Percentiles rank a stretch among this genome's conserved stretches.
phyloP scores from a whole-genome alignment of 2,113 vertebrate species.

The Crotalus tigris region DNA sequence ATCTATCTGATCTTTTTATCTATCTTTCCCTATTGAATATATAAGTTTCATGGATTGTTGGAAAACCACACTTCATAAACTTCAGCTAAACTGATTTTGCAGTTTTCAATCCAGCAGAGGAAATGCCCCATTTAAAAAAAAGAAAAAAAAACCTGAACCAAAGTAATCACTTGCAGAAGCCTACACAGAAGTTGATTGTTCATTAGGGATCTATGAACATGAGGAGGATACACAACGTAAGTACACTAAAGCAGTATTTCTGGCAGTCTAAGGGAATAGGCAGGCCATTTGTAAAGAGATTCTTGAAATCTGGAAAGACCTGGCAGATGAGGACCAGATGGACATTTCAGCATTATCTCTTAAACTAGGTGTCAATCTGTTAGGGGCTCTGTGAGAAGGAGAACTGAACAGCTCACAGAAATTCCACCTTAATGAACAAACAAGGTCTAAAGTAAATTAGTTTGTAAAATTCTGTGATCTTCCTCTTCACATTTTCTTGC shows the following conservation, averaged over 20 bases:
- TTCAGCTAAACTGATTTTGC: neutral
- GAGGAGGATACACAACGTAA: neutral
- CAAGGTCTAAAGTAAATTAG: neutral
- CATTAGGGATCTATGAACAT: neutral
- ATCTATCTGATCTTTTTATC: neutral
- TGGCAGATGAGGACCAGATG: neutral
- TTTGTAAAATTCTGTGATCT: neutral
- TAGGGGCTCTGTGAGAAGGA: neutral
- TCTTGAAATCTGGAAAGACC: neutral
- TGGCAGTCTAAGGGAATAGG: neutral
- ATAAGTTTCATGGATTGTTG: neutral
- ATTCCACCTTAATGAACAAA: neutral
- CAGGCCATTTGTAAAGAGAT: neutral
- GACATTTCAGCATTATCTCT: neutral
- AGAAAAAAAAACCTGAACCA: neutral
- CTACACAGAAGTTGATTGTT: neutral
- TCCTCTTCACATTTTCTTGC: neutral
- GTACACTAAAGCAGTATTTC: neutral
- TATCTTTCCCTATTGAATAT: neutral
- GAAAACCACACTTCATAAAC: neutral
- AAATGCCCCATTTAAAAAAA: neutral
- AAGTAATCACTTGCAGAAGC: neutral
- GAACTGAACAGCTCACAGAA: neutral
- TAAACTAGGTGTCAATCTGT: neutral
- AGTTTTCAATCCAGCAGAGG: neutral